Percentiles rank a stretch among this genome's conserved stretches.
phyloP scores from a whole-genome alignment of 2,888 invertebrate genomes.

The Gortyna flavago region DNA sequence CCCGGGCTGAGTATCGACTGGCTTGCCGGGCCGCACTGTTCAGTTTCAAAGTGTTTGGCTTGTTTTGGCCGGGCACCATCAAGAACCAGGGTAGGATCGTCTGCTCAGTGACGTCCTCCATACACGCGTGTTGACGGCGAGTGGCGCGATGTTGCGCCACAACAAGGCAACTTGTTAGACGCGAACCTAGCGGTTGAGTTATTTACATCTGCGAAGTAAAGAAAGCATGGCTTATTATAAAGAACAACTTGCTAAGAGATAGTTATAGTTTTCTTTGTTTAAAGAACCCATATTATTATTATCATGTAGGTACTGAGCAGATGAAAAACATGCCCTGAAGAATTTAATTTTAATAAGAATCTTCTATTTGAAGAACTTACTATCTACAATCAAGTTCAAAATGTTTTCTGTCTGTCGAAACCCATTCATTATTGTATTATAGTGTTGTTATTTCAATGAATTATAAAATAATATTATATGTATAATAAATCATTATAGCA shows the following conservation, averaged over 20 bases:
- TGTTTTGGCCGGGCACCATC: constrained; percentile 90
- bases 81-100: constrained; percentile 82
- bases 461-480: too few species aligned
- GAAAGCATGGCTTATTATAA: background rate
- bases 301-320: background rate
- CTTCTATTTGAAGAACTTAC: background rate
- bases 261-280: background rate
- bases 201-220: constrained; percentile 61
- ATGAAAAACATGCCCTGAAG: background rate
- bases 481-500: too few species aligned
- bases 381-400: background rate
- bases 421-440: background rate
- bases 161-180: constrained; percentile 58
- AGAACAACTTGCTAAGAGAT: background rate
- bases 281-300: background rate
- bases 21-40: constrained; percentile 88
- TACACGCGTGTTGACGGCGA: constrained; percentile 77
- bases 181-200: constrained; percentile 29
- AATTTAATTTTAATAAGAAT: background rate
- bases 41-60: constrained; percentile 86
- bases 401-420: background rate
- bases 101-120: constrained; percentile 79
- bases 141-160: constrained; percentile 81
- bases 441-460: background rate
- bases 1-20: constrained; percentile 88